Base-by-base conservation (phyloP, 1,140 invertebrate genomes). In the Liolophura sinensis region DNA sequence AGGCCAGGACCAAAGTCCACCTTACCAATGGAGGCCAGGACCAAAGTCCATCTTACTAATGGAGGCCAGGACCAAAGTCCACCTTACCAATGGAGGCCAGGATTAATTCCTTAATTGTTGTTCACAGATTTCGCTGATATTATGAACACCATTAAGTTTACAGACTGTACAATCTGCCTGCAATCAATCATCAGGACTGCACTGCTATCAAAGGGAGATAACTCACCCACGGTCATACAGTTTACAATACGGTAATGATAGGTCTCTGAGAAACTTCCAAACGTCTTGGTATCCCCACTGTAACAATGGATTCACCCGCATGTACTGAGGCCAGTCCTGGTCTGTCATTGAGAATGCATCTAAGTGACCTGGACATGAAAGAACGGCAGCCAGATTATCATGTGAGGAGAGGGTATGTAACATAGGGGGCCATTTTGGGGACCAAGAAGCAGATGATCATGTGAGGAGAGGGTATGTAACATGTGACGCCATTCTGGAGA, bases 271-370 rank as follows among this genome's bases (percentile, higher is more conserved):
- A 77, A 96, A 97, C 64, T 88, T 87, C 96, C 96, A 98, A 59
- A 98, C 89, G 75, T 96, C 89, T 15, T 87, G 87, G 80, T 97
- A 98, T 12, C 87, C 88, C 95, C 95, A 98, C 72, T 96, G 88
- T 9, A 98, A 85, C 27, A 98, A 85, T 0, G 96, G 95, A 82
- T 89, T 93, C 12, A 97, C 89, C 27, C 96, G 86, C 87, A 96
- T 91, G 63, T 96, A 86, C 77, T 89, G 85, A 6, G 96, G 95
- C 96, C 96, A 98, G 57, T 87, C 90, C 1, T 86, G 67, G 86
- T 98, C 96, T 16, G 95, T 95, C 86, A 89, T 91, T 90, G 83
- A 73, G 84, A 87, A 81, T 46, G 79, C 69, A 62, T 76, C 57
- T 60, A 85, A 72, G 64, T 79, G 69, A 69, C 62, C 78, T 80